A percentile compares a stretch with the other conserved stretches of the same genome.
phyloP scores from a whole-genome alignment of 2,888 invertebrate genomes.

The Agrotis ipsilon region DNA sequence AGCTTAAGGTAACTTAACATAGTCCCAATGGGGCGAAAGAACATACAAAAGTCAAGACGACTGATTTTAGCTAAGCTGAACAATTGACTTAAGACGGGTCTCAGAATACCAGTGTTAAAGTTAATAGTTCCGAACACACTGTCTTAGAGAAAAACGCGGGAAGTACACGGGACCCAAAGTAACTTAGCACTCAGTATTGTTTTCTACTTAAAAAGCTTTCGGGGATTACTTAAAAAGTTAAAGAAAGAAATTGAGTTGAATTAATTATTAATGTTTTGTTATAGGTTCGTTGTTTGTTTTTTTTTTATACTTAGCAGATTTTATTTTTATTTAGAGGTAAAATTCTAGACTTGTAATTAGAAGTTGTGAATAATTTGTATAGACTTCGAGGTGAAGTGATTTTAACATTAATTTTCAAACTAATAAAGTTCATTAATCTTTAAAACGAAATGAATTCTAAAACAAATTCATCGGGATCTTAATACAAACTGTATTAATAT shows the following conservation, averaged over 20 bases:
- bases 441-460: no score
- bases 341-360: not conserved
- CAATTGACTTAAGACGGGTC: no score
- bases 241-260: slow-evolving; percentile 77
- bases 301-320: slow-evolving; percentile 25
- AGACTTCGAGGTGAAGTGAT: not conserved
- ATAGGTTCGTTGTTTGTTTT: slow-evolving; percentile 51
- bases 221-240: slow-evolving; percentile 82
- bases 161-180: slow-evolving; percentile 64
- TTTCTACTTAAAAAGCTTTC: slow-evolving; percentile 80
- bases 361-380: not conserved
- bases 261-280: slow-evolving; percentile 74
- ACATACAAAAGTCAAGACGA: no score
- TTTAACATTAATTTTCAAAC: not conserved
- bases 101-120: slow-evolving; percentile 1
- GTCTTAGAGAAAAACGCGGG: slow-evolving; percentile 48
- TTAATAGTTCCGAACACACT: slow-evolving; percentile 54
- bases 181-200: slow-evolving; percentile 81
- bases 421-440: no score
- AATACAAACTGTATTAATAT: no score
- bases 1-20: no score
- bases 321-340: not conserved
- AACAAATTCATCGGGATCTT: no score
- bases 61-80: no score
- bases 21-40: no score